Conservation (phyloP, 2,797 vertebrate species). For the Leptodactylus fallax region DNA sequence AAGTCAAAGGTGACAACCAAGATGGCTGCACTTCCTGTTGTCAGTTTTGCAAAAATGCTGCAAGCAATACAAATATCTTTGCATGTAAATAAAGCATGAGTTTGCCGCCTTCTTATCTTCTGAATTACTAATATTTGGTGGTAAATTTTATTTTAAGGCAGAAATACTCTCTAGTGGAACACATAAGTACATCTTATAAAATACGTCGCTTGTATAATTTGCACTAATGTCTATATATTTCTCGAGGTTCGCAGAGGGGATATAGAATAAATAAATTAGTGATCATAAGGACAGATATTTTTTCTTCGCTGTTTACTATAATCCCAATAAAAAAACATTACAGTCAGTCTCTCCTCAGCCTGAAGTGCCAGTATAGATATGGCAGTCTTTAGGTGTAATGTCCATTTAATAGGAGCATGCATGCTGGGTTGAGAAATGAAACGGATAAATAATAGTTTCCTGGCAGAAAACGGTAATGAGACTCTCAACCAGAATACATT, state of each 20-base stretch:
- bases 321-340: neutral
- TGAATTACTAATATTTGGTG: neutral
- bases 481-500: neutral
- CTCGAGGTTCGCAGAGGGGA: neutral
- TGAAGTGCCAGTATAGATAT: neutral
- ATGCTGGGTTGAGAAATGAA: neutral
- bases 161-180: neutral
- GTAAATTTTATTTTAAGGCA: neutral
- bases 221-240: neutral
- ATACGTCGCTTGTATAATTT: neutral
- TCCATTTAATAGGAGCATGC: neutral
- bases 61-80: no score
- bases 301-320: neutral
- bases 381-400: neutral
- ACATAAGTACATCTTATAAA: neutral
- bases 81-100: no score
- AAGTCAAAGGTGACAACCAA: no score
- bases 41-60: no score
- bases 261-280: neutral
- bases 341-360: neutral
- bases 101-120: neutral
- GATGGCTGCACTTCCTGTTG: no score
- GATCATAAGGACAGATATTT: neutral
- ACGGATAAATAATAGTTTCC: neutral
- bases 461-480: neutral